Conservation (phyloP, 2,113 vertebrate species). For the Platysteira castanea region DNA sequence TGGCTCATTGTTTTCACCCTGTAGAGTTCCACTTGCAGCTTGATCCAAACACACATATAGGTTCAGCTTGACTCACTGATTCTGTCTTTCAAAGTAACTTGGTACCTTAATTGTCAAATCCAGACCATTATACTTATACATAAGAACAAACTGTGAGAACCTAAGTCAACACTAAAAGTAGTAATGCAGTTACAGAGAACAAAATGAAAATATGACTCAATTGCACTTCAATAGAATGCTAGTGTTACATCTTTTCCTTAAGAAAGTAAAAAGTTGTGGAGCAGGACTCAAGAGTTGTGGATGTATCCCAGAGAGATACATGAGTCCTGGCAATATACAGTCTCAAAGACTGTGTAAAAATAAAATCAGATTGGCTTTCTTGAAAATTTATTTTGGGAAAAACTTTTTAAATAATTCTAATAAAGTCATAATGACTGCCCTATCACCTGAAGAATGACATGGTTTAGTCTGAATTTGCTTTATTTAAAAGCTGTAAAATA, state of each 20-base stretch:
- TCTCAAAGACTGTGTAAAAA: neutral
- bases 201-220: neutral
- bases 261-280: neutral
- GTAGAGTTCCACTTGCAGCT: neutral
- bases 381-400: neutral
- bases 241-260: neutral
- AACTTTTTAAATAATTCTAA: neutral
- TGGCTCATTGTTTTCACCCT: neutral
- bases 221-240: neutral
- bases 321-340: neutral
- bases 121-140: neutral
- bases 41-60: neutral
- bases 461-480: neutral
- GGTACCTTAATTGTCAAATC: neutral
- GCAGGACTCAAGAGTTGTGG: neutral
- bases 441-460: neutral
- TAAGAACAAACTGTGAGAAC: neutral
- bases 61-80: neutral
- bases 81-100: neutral
- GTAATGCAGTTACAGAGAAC: neutral
- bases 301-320: no score
- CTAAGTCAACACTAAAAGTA: neutral
- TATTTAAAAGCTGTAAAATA: neutral
- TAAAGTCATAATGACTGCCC: neutral
- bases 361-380: neutral